These are phyloP conservation scores for Tursiops truncatus DNA, from an alignment of 2,113 vertebrate species.

Conservation along the genomic window DNA sequence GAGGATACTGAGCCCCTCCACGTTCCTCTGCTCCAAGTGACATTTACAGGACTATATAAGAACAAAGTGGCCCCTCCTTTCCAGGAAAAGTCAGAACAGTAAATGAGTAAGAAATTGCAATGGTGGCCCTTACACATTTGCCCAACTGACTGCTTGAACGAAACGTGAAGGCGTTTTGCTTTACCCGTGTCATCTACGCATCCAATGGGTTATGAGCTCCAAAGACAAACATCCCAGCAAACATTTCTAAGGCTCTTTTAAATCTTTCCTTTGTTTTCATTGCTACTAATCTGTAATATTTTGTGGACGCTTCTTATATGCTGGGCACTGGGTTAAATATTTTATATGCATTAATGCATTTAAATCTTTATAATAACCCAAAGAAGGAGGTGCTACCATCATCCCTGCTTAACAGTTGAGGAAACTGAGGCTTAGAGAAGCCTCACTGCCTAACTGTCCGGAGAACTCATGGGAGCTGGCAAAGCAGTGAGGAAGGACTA, in stretches of 20 bases:
- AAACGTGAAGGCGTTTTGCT: background rate
- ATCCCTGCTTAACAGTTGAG: background rate
- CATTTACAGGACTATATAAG: background rate
- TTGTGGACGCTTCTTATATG: background rate
- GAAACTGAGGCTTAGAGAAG: background rate
- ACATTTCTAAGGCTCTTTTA: background rate
- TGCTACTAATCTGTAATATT: background rate
- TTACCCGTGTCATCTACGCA: background rate
- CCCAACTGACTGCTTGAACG: background rate
- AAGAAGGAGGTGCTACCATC: background rate
- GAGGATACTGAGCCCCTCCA: background rate
- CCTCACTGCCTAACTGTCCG: background rate
- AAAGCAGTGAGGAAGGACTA: background rate
- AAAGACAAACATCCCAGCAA: background rate
- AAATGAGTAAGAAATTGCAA: background rate
- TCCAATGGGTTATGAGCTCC: background rate
- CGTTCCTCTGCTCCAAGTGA: background rate
- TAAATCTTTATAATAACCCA: background rate
- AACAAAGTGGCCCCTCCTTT: background rate
- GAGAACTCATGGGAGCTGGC: background rate
- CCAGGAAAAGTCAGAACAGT: background rate
- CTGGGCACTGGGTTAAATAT: background rate
- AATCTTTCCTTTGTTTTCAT: background rate
- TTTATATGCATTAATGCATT: background rate
- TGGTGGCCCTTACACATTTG: background rate